These are phyloP conservation scores for Teleogryllus occipitalis DNA, from an alignment of 1,140 invertebrate species.

Conservation along the genomic window DNA sequence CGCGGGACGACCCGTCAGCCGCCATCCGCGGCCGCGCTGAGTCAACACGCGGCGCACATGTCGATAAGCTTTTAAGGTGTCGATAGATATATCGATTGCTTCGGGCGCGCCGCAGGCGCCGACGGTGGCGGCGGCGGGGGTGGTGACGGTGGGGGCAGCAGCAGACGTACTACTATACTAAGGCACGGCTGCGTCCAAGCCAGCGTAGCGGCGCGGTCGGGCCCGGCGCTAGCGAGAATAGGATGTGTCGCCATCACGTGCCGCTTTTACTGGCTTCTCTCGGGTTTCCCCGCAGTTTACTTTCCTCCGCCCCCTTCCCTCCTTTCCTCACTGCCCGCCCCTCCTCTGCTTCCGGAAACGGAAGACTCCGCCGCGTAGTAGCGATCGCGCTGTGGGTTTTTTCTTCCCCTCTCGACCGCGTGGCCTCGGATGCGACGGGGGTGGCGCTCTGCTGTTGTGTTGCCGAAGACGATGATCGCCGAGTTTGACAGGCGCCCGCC, in stretches of 20 bases:
- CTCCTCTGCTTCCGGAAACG: neutral
- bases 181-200: neutral
- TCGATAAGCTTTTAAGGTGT: conserved; percentile 4
- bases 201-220: neutral
- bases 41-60: neutral
- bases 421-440: neutral
- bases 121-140: too few species aligned
- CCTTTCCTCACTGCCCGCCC: neutral
- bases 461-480: neutral
- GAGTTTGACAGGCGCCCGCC: neutral
- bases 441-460: neutral
- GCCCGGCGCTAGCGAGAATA: neutral
- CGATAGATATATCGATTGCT: neutral
- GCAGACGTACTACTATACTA: too few species aligned
- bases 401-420: neutral
- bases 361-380: neutral
- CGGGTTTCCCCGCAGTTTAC: neutral
- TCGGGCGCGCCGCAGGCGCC: neutral
- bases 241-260: neutral
- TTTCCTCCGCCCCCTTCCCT: neutral
- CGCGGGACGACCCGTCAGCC: neutral
- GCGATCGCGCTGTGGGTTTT: neutral
- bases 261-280: neutral
- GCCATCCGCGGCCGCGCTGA: neutral
- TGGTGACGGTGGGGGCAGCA: too few species aligned